Conservation (phyloP, 2,888 invertebrate genomes). For the Phengaris alcon region DNA sequence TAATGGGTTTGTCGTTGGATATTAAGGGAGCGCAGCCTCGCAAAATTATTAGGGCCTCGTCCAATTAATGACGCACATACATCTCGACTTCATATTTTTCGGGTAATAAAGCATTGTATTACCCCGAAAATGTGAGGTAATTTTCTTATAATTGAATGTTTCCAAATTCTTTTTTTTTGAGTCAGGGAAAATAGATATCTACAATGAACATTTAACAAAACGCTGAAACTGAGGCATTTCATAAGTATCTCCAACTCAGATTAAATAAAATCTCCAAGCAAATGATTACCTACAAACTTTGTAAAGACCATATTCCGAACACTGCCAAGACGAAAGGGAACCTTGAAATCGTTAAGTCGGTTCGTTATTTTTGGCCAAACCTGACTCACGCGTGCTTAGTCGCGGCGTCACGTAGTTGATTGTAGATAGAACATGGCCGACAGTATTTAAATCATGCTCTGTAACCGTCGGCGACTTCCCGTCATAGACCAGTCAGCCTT, state of each 20-base stretch:
- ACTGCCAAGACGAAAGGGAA: background rate
- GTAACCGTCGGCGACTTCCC: constrained; percentile 52
- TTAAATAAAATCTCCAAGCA: too few relatives aligned
- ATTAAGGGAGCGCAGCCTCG: constrained; percentile 15
- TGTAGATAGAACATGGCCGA: constrained; percentile 65
- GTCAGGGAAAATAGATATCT: too few relatives aligned
- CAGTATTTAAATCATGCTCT: constrained; percentile 67
- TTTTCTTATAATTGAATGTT: background rate
- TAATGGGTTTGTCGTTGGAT: constrained; percentile 47
- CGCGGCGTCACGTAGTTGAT: constrained; percentile 65
- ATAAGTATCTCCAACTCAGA: too few relatives aligned
- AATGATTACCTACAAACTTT: background rate
- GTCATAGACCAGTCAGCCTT: constrained; percentile 46
- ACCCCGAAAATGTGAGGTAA: background rate
- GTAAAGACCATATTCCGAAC: constrained; percentile 16
- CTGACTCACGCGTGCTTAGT: constrained; percentile 49
- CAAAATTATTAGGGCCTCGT: constrained; percentile 26
- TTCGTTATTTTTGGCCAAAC: constrained; percentile 43
- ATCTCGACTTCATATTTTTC: constrained; percentile 12
- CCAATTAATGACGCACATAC: constrained; percentile 18
- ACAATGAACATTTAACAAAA: too few relatives aligned
- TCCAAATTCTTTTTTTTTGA: background rate
- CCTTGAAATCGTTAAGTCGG: constrained; percentile 30
- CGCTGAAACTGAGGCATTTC: too few relatives aligned
- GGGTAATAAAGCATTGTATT: background rate